Percentiles rank a stretch among this genome's conserved stretches.
phyloP scores from a whole-genome alignment of 2,888 invertebrate genomes.

The Archaeoteleia sp. region DNA sequence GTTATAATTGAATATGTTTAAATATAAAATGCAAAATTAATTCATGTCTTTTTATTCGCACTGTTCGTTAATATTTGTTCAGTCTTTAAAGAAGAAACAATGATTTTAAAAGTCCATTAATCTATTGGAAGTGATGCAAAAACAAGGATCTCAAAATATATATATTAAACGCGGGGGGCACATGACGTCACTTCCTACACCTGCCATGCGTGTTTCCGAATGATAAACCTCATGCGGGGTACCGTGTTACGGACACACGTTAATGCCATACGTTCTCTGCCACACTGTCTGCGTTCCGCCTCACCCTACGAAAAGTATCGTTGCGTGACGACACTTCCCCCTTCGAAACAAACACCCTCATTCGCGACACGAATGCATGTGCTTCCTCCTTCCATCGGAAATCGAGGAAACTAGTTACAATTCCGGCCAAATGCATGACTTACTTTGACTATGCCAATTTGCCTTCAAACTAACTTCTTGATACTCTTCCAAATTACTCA shows the following conservation, averaged over 20 bases:
- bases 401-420: conserved; percentile 27
- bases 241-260: conserved; percentile 60
- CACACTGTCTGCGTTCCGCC: conserved; percentile 57
- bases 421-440: conserved; percentile 21
- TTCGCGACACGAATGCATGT: conserved; percentile 38
- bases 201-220: conserved; percentile 74
- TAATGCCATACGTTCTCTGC: conserved; percentile 47
- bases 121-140: neutral
- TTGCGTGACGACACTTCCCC: conserved; percentile 67
- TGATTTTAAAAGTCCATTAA: too few species aligned
- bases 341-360: conserved; percentile 47
- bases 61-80: neutral
- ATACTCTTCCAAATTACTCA: too few species aligned
- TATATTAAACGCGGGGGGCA: conserved; percentile 55
- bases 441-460: conserved; percentile 1
- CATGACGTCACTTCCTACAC: conserved; percentile 73
- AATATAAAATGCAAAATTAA: too few species aligned
- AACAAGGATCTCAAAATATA: conserved; percentile 36
- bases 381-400: conserved; percentile 23
- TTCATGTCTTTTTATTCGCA: too few species aligned
- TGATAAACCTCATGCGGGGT: conserved; percentile 65
- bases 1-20: too few species aligned
- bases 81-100: conserved; percentile 3
- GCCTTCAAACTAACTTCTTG: conserved; percentile 23
- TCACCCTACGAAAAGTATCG: conserved; percentile 61